Evolutionary conservation across 2,888 invertebrate genomes (phyloP).

Genomic region (Criorhina ranunculi): DNA sequence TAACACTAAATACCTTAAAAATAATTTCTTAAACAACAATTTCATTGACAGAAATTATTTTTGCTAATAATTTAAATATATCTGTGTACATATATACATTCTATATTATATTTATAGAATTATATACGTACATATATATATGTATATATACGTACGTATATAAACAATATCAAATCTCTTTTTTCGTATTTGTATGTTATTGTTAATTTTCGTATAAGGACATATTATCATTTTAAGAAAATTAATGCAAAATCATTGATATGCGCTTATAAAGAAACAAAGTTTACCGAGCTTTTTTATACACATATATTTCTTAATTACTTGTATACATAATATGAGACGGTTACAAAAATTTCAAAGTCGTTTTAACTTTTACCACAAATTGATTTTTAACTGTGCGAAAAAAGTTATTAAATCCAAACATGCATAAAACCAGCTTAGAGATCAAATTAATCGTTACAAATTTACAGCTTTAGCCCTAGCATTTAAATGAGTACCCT

Average conservation of each 20-base stretch:
- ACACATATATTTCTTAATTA: neutral
- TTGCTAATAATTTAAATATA: constrained; percentile 55
- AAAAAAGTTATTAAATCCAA: no score
- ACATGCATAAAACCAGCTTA: no score
- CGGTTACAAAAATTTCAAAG: no score
- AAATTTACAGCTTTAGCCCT: no score
- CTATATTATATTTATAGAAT: constrained; percentile 32
- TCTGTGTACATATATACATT: constrained; percentile 33
- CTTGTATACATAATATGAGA: constrained; percentile 7
- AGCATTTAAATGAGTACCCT: no score
- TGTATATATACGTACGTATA: constrained; percentile 64
- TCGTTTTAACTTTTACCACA: no score
- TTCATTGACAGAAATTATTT: constrained; percentile 57
- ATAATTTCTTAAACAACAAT: constrained; percentile 52
- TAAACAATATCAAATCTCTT: constrained; percentile 82
- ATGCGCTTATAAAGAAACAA: constrained; percentile 80
- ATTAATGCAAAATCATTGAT: constrained; percentile 83
- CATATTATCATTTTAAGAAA: constrained; percentile 83
- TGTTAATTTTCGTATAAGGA: constrained; percentile 83
- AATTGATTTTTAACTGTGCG: no score
- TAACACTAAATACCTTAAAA: constrained; percentile 45
- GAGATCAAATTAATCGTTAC: no score
- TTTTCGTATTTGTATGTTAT: constrained; percentile 85
- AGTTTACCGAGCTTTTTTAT: constrained; percentile 77
- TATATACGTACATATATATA: constrained; percentile 60